A percentile compares a stretch with the other conserved stretches of the same genome.
Evolutionary conservation across 2,113 vertebrate species (phyloP).

Genomic region (Anas platyrhynchos): DNA sequence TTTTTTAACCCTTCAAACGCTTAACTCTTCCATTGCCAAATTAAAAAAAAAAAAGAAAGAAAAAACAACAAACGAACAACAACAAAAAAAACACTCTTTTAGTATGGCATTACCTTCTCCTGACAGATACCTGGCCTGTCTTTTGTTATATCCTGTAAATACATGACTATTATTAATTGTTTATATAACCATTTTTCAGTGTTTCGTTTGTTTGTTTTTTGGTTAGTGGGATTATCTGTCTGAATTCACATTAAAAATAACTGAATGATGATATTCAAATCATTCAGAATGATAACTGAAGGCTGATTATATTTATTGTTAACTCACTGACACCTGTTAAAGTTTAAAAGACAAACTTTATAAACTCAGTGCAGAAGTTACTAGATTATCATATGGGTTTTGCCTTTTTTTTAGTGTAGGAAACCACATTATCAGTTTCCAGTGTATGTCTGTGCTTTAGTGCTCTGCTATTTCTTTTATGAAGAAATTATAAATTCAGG

Average conservation of each 20-base stretch:
- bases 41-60: not conserved
- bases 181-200: not conserved
- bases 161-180: not conserved
- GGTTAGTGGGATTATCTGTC: not conserved
- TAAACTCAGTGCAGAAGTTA: not conserved
- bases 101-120: not conserved
- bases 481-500: not conserved
- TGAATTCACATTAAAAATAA: not conserved
- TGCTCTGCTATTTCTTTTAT: not conserved
- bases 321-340: not conserved
- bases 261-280: too few relatives aligned
- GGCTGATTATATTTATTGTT: not conserved
- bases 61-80: not conserved
- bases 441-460: not conserved
- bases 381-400: not conserved
- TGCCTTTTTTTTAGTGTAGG: not conserved
- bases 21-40: not conserved
- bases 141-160: not conserved
- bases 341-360: not conserved
- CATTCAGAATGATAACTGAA: too few relatives aligned
- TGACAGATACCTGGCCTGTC: not conserved
- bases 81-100: not conserved
- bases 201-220: not conserved
- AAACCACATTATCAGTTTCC: not conserved
- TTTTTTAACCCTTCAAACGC: not conserved